A percentile compares a stretch with the other conserved stretches of the same genome.
Conservation (phyloP, 92 coral and sea anemone genomes). For the Phymanthus crucifer region DNA sequence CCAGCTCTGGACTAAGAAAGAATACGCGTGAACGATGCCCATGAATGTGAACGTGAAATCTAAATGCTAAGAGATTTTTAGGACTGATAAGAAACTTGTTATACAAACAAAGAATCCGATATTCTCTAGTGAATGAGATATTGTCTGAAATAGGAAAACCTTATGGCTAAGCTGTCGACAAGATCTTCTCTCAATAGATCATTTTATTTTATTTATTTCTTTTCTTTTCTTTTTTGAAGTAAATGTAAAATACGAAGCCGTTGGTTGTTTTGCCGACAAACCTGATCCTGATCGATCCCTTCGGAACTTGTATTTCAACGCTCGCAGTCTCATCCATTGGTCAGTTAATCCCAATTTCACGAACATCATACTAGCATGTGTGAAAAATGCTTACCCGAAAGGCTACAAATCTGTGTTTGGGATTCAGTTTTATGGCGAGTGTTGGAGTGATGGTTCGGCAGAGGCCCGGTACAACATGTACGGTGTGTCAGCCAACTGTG, state of each 20-base stretch:
- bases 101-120: too few species aligned
- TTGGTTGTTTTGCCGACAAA: constrained; percentile 7
- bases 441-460: constrained; percentile 45
- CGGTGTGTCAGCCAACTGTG: constrained; percentile 19
- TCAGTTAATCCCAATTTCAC: neutral
- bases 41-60: too few species aligned
- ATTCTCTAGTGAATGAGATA: too few species aligned
- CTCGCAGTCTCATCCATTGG: neutral
- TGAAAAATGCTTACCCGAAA: constrained; percentile 16
- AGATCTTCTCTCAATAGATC: neutral
- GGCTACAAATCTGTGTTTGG: constrained; percentile 26
- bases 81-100: too few species aligned
- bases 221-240: neutral
- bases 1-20: too few species aligned
- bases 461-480: neutral
- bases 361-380: constrained; percentile 17
- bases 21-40: too few species aligned
- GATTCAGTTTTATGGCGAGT: constrained; percentile 39
- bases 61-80: too few species aligned
- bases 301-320: neutral
- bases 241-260: constrained; percentile 8
- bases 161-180: too few species aligned
- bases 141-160: too few species aligned
- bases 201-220: neutral
- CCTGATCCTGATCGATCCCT: neutral